phyloP scores from a whole-genome alignment of 2,888 invertebrate species.

The Drosophila algonquin region DNA sequence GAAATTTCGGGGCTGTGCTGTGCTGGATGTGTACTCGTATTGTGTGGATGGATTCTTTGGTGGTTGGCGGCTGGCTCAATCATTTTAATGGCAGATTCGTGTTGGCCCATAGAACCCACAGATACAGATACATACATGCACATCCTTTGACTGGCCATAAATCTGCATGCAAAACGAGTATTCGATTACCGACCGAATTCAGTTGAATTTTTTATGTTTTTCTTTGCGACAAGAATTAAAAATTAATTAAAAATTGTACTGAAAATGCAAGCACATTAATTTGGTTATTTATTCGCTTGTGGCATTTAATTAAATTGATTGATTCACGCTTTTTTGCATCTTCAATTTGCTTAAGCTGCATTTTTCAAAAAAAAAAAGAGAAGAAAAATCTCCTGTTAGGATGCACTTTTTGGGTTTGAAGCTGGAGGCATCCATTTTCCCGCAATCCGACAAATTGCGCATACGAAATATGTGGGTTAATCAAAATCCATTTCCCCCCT shows the following conservation, averaged over 20 bases:
- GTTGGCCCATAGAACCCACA: conserved; percentile 52
- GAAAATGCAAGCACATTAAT: conserved; percentile 16
- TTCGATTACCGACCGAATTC: background rate
- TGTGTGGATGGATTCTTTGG: conserved; percentile 61
- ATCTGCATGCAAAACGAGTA: conserved; percentile 1
- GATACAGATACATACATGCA: background rate
- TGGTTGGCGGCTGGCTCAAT: conserved; percentile 54
- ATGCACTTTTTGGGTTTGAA: too few species aligned
- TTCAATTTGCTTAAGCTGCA: conserved; percentile 22
- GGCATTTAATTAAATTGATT: conserved; percentile 27
- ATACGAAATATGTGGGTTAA: background rate
- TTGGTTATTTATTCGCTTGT: conserved; percentile 14
- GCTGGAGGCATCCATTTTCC: too few species aligned
- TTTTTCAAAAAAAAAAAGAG: background rate
- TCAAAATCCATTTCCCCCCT: background rate
- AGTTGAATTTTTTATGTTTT: conserved; percentile 7
- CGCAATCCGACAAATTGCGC: too few species aligned
- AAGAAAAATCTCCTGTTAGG: background rate
- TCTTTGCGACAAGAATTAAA: conserved; percentile 17
- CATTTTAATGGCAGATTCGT: conserved; percentile 72
- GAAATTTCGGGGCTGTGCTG: conserved; percentile 20
- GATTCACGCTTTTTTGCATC: conserved; percentile 32
- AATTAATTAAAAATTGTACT: conserved; percentile 33
- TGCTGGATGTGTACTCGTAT: conserved; percentile 41
- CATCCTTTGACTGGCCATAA: conserved; percentile 22